Conservation (phyloP, 2,888 invertebrate genomes). For the Tromatobia lineatoria region DNA sequence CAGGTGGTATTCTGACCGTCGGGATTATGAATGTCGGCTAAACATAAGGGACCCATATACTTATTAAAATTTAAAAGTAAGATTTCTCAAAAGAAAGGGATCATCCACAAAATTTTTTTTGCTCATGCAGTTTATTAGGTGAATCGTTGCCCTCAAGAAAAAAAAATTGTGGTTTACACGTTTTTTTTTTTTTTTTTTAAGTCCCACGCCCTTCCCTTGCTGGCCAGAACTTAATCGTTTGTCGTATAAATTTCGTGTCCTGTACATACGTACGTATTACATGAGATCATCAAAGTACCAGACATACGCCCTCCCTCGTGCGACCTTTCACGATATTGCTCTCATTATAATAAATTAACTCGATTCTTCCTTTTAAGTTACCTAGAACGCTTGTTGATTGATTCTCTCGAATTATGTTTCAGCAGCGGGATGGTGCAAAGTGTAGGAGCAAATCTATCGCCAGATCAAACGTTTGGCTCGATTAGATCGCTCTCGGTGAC, state of each 20-base stretch:
- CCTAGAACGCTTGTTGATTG: conserved; percentile 46
- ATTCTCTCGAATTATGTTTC: conserved; percentile 72
- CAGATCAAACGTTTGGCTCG: conserved; percentile 91
- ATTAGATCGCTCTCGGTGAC: conserved; percentile 91
- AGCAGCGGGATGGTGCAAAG: conserved; percentile 90
- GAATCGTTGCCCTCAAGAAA: neutral
- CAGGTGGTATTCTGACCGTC: too few species aligned
- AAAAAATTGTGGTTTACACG: neutral
- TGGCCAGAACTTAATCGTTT: neutral
- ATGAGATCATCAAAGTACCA: neutral
- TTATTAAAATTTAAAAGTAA: too few species aligned
- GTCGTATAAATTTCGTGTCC: neutral
- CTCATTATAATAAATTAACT: conserved; percentile 21
- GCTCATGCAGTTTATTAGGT: too few species aligned
- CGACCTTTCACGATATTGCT: conserved; percentile 36
- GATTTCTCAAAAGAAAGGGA: too few species aligned
- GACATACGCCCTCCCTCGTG: neutral
- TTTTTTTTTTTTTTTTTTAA: neutral
- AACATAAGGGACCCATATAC: too few species aligned
- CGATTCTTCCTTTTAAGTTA: neutral
- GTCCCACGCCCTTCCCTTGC: neutral
- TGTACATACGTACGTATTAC: neutral
- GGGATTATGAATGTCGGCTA: too few species aligned
- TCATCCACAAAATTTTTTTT: too few species aligned
- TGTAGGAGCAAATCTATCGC: conserved; percentile 89